A percentile compares a stretch with the other conserved stretches of the same genome.
Evolutionary conservation across 2,888 invertebrate species (phyloP).

Genomic region (Marasmarcha lunaedactyla): DNA sequence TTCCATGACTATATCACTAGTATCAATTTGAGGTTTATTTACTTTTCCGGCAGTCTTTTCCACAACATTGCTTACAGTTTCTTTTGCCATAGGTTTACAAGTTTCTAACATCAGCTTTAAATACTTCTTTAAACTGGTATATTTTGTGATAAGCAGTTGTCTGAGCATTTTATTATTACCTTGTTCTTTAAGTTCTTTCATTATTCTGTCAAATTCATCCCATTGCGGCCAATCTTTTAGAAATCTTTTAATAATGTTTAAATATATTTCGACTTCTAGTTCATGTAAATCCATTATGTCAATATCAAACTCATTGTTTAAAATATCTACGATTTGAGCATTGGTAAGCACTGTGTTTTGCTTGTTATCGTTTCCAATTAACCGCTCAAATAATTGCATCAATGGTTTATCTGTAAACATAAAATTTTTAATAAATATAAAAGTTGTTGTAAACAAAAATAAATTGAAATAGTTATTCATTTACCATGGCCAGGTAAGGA

Average conservation of each 20-base stretch:
- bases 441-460: too few relatives aligned
- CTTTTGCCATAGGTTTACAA: constrained; percentile 22
- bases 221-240: constrained; percentile 52
- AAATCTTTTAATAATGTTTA: constrained; percentile 43
- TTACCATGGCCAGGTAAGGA: too few relatives aligned
- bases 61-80: constrained; percentile 17
- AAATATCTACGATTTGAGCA: constrained; percentile 36
- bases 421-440: too few relatives aligned
- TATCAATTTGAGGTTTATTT: constrained; percentile 5
- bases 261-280: constrained; percentile 39
- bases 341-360: constrained; percentile 44
- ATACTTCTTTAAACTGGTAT: constrained; percentile 32
- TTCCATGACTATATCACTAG: constrained; percentile 26
- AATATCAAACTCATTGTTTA: constrained; percentile 36
- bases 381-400: constrained; percentile 33
- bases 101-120: constrained; percentile 26
- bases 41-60: constrained; percentile 6
- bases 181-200: constrained; percentile 24
- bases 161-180: constrained; percentile 10
- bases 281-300: constrained; percentile 26
- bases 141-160: constrained; percentile 19
- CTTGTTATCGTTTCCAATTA: constrained; percentile 35
- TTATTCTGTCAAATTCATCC: constrained; percentile 36
- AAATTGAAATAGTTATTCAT: too few relatives aligned
- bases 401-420: constrained; percentile 39